Base-by-base conservation (phyloP, 2,797 vertebrate genomes). In the Myotis pilosus region DNA sequence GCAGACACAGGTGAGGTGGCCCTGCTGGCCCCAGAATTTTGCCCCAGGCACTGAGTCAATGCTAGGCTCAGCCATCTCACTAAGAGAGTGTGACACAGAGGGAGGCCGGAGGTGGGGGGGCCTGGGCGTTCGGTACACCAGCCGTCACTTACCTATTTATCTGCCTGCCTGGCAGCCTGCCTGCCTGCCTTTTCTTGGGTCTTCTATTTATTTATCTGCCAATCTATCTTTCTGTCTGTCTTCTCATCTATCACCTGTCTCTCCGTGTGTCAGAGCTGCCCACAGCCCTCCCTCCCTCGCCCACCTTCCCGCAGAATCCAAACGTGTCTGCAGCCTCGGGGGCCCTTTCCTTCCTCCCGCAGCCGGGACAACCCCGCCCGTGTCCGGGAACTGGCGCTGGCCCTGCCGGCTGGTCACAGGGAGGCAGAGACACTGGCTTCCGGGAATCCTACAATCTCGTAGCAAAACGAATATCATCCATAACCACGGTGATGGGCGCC, bases 161-260 rank as follows among this genome's bases (percentile, higher is more conserved):
- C 88, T 68, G 25, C 76, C 79, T 9, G 41, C 38, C 90, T 81
- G 88, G 60, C 91, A 68, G 8, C 55, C 76, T 28, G 49, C 84
- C 92, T 23, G 38, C 22, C 89, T 72, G 68, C 89, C 76, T 91
- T 66, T 53, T 28, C 81, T 47, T 30, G 68, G 0, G 10, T 55
- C 95, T 88, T 75, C 62, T 60, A 30, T 92, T 89, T 91, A 49
- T 60, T 81, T 76, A 68, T 51, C 94, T 89, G 89, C 51, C 78
- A 53, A 15, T 75, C 94, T 51, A 3, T 60, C 95, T 85, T 57
- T 68, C 94, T 12, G 10, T 68, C 94, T 55, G 30, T 88, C 93
- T 86, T 80, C 60, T 81, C 91, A 53, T 57, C 75, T 23, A 13
- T 44, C 74, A 74, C 55, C 68, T 71, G 36, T 82, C 78, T 86